Evolutionary conservation across 2,888 invertebrate genomes (phyloP).

Genomic region (Drosophila leonis): DNA sequence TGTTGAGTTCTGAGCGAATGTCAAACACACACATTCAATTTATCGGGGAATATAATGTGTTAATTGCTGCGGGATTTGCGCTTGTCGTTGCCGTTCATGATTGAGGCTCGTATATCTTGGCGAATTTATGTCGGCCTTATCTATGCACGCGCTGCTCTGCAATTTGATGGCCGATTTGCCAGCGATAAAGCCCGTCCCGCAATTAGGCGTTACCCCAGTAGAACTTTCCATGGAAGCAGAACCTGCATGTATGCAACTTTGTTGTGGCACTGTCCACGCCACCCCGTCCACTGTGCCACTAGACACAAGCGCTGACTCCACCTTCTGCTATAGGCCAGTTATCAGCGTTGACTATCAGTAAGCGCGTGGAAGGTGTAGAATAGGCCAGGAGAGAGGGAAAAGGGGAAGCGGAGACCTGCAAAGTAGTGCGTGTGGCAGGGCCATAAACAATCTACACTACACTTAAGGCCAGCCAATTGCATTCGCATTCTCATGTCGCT

Average conservation of each 20-base stretch:
- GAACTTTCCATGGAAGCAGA: constrained; percentile 26
- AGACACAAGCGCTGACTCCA: constrained; percentile 49
- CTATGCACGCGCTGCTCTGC: constrained; percentile 48
- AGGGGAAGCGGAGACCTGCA: background rate
- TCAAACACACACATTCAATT: constrained; percentile 46
- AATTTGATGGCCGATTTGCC: constrained; percentile 68
- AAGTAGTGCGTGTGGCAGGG: constrained; percentile 67
- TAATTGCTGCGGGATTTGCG: constrained; percentile 55
- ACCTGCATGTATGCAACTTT: constrained; percentile 37
- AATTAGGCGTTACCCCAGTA: constrained; percentile 57
- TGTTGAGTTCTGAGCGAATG: constrained; percentile 51
- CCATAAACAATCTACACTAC: constrained; percentile 65
- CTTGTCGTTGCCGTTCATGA: constrained; percentile 53
- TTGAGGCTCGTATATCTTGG: constrained; percentile 59
- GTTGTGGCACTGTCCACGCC: constrained; percentile 37
- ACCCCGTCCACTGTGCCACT: constrained; percentile 41
- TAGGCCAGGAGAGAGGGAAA: background rate
- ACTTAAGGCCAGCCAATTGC: constrained; percentile 45
- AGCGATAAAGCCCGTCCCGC: constrained; percentile 67
- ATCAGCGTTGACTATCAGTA: constrained; percentile 61
- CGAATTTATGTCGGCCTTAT: constrained; percentile 46
- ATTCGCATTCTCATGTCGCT: constrained; percentile 53
- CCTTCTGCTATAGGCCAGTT: constrained; percentile 33
- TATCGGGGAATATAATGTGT: constrained; percentile 59
- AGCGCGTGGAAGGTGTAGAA: background rate